Evolutionary conservation across 2,797 vertebrate genomes (phyloP).

Genomic region (Tragopan temminckii): DNA sequence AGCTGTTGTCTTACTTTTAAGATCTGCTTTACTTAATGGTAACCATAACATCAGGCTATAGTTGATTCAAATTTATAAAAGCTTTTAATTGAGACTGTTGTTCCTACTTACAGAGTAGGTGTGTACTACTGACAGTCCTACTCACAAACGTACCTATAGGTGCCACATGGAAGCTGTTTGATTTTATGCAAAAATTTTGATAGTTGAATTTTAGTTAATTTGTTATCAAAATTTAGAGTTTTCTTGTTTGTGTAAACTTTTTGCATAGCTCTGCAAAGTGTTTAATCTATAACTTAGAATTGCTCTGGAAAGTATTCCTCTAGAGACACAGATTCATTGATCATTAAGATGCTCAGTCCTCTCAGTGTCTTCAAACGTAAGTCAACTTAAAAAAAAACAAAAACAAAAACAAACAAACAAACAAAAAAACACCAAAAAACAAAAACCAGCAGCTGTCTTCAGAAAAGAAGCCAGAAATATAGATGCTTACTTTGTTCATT

Average conservation of each 20-base stretch:
- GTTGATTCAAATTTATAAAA: slow-evolving; percentile 1
- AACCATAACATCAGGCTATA: background rate
- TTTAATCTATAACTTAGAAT: background rate
- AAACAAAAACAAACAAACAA: too few species aligned
- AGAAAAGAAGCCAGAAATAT: background rate
- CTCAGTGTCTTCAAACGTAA: background rate
- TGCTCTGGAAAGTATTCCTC: slow-evolving; percentile 11
- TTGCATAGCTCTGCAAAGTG: background rate
- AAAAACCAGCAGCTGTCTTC: background rate
- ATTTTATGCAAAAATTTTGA: slow-evolving; percentile 21
- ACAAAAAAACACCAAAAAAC: too few species aligned
- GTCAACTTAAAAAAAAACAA: slow-evolving; percentile 41
- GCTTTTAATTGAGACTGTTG: background rate
- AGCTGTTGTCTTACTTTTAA: slow-evolving; percentile 7
- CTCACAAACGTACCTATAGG: background rate
- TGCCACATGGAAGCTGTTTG: background rate
- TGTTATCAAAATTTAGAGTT: background rate
- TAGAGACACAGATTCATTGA: slow-evolving; percentile 4
- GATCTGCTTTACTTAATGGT: slow-evolving; percentile 66
- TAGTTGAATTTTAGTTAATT: background rate
- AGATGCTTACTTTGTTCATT: background rate
- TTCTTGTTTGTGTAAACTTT: slow-evolving; percentile 1
- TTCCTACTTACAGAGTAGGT: slow-evolving; percentile 2
- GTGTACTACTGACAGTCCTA: background rate
- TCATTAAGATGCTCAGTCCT: background rate